A percentile compares a stretch with the other conserved stretches of the same genome.
These are phyloP conservation scores for Pocillopora verrucosa DNA, from an alignment of 64 coral and sea anemone genomes.

Conservation along the genomic window DNA sequence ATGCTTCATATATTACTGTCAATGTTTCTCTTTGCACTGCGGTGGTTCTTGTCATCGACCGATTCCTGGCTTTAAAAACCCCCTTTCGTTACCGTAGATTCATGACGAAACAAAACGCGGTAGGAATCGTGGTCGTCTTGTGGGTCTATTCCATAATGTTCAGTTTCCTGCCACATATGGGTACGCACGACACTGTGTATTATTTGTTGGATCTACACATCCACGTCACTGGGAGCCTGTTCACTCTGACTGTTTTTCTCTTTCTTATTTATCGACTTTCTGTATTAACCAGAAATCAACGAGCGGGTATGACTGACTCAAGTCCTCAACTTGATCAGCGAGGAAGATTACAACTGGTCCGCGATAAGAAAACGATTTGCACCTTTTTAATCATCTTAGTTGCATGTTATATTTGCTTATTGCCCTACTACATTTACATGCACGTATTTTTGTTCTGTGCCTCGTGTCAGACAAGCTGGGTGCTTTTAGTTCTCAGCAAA, in stretches of 20 bases:
- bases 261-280: not conserved
- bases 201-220: constrained; percentile 57
- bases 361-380: not conserved
- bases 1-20: not conserved
- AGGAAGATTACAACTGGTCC: not conserved
- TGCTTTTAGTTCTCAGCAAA: not conserved
- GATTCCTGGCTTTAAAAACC: not conserved
- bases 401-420: not conserved
- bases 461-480: not conserved
- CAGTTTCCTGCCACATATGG: constrained; percentile 19
- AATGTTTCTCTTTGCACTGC: constrained; percentile 16
- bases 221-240: constrained; percentile 10
- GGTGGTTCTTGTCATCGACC: constrained; percentile 32
- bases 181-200: constrained; percentile 8
- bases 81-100: constrained; percentile 15
- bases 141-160: constrained; percentile 56
- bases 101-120: constrained; percentile 18
- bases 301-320: not conserved
- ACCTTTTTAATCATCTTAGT: constrained; percentile 17
- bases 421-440: constrained; percentile 18
- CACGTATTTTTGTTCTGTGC: constrained; percentile 1
- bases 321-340: not conserved
- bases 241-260: not conserved
- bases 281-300: not conserved
- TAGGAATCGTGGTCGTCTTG: not conserved